These are phyloP conservation scores for Spilarctia lutea DNA, from an alignment of 2,888 invertebrate species.

Conservation along the genomic window DNA sequence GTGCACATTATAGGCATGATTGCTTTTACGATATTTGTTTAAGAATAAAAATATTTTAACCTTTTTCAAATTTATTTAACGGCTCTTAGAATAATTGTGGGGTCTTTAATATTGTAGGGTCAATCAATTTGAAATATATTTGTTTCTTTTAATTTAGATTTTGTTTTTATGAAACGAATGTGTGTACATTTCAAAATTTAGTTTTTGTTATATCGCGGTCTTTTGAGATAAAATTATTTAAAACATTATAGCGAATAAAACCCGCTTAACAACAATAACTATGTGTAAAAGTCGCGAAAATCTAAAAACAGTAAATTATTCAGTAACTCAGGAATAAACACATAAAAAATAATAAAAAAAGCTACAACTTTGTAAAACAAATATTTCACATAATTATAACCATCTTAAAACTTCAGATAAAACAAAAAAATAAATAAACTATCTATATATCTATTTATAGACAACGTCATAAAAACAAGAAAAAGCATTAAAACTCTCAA, in stretches of 20 bases:
- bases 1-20: conserved; percentile 38
- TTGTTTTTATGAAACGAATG: not conserved
- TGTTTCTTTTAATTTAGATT: not conserved
- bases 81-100: not conserved
- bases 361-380: too few relatives aligned
- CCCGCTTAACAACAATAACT: too few relatives aligned
- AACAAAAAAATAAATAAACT: not conserved
- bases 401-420: not conserved
- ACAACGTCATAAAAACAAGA: not conserved
- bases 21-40: conserved; percentile 44
- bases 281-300: too few relatives aligned
- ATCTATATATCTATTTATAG: not conserved
- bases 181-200: too few relatives aligned
- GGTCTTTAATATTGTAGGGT: not conserved
- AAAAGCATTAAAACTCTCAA: not conserved
- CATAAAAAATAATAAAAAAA: too few relatives aligned
- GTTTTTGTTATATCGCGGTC: too few relatives aligned
- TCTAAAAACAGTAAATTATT: too few relatives aligned
- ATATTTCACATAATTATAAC: not conserved
- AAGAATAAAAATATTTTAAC: conserved; percentile 30
- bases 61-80: conserved; percentile 13
- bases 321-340: too few relatives aligned
- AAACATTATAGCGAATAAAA: too few relatives aligned
- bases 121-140: not conserved
- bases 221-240: too few relatives aligned